phyloP scores from a whole-genome alignment of 2,113 vertebrate species.

The Polyodon spathula region DNA sequence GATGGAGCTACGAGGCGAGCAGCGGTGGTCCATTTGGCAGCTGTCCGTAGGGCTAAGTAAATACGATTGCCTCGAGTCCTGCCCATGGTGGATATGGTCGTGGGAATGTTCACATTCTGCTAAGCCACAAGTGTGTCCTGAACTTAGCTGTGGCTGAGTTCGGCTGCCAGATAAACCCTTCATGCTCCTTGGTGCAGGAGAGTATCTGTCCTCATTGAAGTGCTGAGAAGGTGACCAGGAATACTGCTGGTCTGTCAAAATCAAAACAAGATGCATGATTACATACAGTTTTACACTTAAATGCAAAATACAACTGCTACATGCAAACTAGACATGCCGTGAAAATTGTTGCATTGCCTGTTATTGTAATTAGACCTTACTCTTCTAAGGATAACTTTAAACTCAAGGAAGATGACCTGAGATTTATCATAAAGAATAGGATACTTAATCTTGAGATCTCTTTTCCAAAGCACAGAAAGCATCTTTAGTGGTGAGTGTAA shows the following conservation, averaged over 20 bases:
- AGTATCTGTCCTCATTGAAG: slow-evolving; percentile 91
- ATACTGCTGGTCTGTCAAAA: slow-evolving; percentile 81
- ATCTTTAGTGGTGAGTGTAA: no score
- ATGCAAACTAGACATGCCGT: no score
- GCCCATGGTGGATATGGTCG: slow-evolving; percentile 75
- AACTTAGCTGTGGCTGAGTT: slow-evolving; percentile 76
- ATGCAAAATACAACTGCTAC: no score
- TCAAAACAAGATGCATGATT: slow-evolving; percentile 21
- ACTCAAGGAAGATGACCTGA: no score
- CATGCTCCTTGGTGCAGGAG: slow-evolving; percentile 87
- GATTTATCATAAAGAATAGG: no score
- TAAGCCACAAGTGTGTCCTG: slow-evolving; percentile 79
- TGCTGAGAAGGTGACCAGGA: slow-evolving; percentile 85
- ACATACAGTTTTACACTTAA: not conserved
- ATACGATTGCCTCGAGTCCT: slow-evolving; percentile 75
- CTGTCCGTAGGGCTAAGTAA: slow-evolving; percentile 89
- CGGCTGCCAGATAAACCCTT: slow-evolving; percentile 86
- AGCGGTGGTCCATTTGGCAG: slow-evolving; percentile 87
- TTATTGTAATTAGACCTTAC: no score
- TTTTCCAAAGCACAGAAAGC: no score
- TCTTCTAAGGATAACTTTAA: no score
- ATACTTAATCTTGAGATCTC: no score
- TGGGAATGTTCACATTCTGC: slow-evolving; percentile 74
- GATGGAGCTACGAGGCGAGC: slow-evolving; percentile 87
- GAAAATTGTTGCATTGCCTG: no score